Conservation (phyloP, 92 coral and sea anemone genomes). For the Phenganax subtilis region DNA sequence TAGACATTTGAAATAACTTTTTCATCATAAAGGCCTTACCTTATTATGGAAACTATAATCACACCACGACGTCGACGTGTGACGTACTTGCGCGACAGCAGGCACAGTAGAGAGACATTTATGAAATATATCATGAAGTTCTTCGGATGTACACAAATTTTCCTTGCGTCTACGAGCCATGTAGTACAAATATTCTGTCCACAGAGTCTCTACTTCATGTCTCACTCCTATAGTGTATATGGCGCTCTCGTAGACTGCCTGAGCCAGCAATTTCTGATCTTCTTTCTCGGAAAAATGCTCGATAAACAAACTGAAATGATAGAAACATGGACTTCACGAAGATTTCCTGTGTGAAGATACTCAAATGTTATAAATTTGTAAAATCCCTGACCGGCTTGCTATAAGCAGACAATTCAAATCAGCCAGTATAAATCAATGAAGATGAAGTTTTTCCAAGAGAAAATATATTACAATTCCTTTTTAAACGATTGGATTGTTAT, state of each 20-base stretch:
- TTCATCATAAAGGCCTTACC: conserved; percentile 36
- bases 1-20: too few species aligned
- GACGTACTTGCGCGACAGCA: conserved; percentile 57
- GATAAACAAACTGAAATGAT: conserved; percentile 58
- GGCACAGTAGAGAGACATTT: conserved; percentile 80
- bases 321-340: background rate
- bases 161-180: conserved; percentile 57
- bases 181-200: conserved; percentile 85
- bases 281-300: conserved; percentile 60
- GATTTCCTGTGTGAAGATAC: too few species aligned
- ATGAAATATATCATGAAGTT: conserved; percentile 70
- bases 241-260: conserved; percentile 76
- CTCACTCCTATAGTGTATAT: conserved; percentile 69
- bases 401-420: background rate
- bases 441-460: too few species aligned
- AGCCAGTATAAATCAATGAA: too few species aligned
- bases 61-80: conserved; percentile 66
- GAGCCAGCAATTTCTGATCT: conserved; percentile 50
- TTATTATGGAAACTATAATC: conserved; percentile 89
- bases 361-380: background rate
- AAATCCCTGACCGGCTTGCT: background rate
- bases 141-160: conserved; percentile 20
- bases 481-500: too few species aligned
- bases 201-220: conserved; percentile 60
- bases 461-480: too few species aligned